Percentiles rank a stretch among this genome's conserved stretches.
phyloP scores from a whole-genome alignment of 30 jellyfish, hydroid and myxozoan genomes.

The Phacellophora camtschatica region DNA sequence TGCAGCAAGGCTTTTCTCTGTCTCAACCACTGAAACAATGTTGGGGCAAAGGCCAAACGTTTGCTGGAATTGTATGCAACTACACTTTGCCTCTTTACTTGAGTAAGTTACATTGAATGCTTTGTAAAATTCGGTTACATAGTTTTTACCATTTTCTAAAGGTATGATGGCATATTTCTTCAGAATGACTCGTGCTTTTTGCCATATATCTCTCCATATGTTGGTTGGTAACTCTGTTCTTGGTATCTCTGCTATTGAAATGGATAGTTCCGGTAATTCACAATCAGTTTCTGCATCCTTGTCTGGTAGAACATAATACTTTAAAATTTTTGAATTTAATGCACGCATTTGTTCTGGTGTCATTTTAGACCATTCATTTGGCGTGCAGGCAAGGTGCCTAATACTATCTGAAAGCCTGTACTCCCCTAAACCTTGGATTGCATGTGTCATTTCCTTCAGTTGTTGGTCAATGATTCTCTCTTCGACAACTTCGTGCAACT shows the following conservation, averaged over 20 bases:
- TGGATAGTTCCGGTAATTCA: not conserved
- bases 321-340: not conserved
- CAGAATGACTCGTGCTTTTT: not conserved
- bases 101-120: not conserved
- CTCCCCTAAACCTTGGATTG: constrained; percentile 26
- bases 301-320: not conserved
- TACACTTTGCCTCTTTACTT: not conserved
- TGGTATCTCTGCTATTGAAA: not conserved
- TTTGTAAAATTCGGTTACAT: not conserved
- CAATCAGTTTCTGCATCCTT: not conserved
- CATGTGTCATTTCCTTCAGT: not conserved
- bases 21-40: not conserved
- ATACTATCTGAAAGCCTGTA: not conserved
- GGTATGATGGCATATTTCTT: not conserved
- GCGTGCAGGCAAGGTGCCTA: constrained; percentile 5
- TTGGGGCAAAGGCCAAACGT: constrained; percentile 5
- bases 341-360: constrained; percentile 1
- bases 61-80: not conserved
- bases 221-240: not conserved
- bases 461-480: not conserved
- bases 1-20: not conserved
- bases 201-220: constrained; percentile 14
- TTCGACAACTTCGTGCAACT: not conserved
- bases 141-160: not conserved
- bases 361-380: constrained; percentile 1